These are phyloP conservation scores for Chlamydotis undulata DNA, from an alignment of 2,113 vertebrate genomes.

Conservation along the genomic window DNA sequence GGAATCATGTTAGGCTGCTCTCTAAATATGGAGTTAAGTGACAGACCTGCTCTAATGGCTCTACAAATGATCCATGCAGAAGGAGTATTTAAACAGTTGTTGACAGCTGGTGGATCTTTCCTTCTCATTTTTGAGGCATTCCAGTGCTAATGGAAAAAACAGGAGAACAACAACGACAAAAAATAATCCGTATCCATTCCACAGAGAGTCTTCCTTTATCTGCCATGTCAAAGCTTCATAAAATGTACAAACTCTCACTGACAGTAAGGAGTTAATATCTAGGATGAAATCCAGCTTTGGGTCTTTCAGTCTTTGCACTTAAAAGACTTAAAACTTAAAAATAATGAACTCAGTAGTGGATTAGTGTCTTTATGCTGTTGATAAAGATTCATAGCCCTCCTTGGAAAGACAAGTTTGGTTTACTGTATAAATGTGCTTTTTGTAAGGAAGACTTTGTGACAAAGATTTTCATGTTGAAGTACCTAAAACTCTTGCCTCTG, in stretches of 20 bases:
- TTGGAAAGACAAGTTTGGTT: not conserved
- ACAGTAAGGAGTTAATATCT: not conserved
- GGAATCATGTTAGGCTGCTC: not conserved
- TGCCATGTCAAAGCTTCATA: not conserved
- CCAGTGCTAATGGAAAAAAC: conserved; percentile 17
- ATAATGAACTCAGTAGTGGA: not conserved
- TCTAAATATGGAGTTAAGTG: not conserved
- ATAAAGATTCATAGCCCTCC: not conserved
- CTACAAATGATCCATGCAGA: not conserved
- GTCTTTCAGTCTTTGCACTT: not conserved
- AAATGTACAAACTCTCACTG: not conserved
- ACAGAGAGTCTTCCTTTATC: not conserved
- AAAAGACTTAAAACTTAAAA: not conserved
- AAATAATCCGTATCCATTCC: not conserved
- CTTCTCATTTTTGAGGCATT: conserved; percentile 20
- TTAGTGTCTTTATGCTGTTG: not conserved
- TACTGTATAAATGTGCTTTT: not conserved
- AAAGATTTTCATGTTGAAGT: not conserved
- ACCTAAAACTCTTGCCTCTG: not conserved
- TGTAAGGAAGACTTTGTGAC: not conserved
- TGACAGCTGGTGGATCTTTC: conserved; percentile 9
- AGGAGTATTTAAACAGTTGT: not conserved
- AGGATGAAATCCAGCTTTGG: not conserved
- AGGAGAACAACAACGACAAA: not conserved
- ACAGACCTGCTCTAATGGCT: not conserved